Base-by-base conservation (phyloP, 2,113 vertebrate species). In the Cochlearius cochlearius region DNA sequence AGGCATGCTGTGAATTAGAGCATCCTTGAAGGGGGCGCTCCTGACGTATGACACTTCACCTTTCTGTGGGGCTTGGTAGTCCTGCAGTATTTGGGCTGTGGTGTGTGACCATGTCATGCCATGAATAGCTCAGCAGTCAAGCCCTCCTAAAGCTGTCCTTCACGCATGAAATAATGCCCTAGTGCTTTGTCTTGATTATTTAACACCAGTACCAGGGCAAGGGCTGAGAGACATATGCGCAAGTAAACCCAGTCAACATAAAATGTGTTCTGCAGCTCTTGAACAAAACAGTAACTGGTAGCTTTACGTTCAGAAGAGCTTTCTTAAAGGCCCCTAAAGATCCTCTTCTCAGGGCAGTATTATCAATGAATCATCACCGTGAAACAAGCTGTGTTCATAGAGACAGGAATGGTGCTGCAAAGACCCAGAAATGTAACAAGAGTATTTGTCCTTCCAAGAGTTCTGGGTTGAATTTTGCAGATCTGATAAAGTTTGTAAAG, bases 191-290 rank as follows among this genome's bases (percentile, higher is more conserved):
- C 41, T 38, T 3, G 23, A 9, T 71, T 12, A 50, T 15, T n/a
- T 45, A 64, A 25, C 74, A 41, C 63, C 29, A 30, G 9, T 43
- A 23, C 11, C 43, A 36, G 52, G 39, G 36, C n/a, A 39, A 60
- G 56, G 73, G 25, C 62, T 56, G 56, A 34, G 39, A n/a, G 10
- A 11, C 22, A 1, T 3, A 3, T 0, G 0, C 64, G 55, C 47
- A 74, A 29, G 41, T 2, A 3, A 92, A n/a, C 12, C 55, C 52
- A 45, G 39, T 9, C 0, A 14, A 20, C 8, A 19, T 13, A 7
- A 88, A 88, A 67, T 45, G 15, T 1, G 0, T 76, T 38, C 75
- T 79, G 49, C 43, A 79, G 26, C 79, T 76, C 58, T 73, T 58
- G 58, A n/a, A 32, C 62, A 10, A 36, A 53, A 17, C 39, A 39